Base-by-base conservation (phyloP, 1,140 invertebrate species). In the Coenobita brevimanus region DNA sequence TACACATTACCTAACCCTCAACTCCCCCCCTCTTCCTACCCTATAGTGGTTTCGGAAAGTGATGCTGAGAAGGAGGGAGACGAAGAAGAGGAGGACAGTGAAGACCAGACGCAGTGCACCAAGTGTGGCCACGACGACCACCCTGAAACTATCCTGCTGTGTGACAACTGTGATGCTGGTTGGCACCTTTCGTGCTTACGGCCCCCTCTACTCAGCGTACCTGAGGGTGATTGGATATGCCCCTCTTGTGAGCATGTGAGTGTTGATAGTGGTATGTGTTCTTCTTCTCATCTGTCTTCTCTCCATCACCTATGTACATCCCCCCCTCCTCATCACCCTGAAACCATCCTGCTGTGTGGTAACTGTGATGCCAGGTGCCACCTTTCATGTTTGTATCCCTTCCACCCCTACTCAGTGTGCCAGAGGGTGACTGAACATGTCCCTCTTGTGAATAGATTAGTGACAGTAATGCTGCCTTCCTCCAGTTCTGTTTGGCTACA, bases 181-280 rank as follows among this genome's bases (percentile, higher is more conserved):
- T 99, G 97, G 95, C 98, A 99, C 93, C 97, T 97, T 71, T 97
- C 96, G 4, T 99, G 98, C 92, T 94, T 99, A 0, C 95, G 96
- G 60, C 98, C 98, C 0, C 95, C 97, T 24, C 93, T 99, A 8
- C 95, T 98, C 93, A 94, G 98, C 0, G 97, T 99, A 91, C 98
- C 98, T 4, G 97, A 99, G 92, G 98, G 98, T 30, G 97, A 99
- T 92, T 99, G 98, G 98, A 98, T 95, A 92, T 99, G 98, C 93
- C 98, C 98, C 67, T 97, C 97, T 0, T 99, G 98, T 93, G 96
- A 98, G 92, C 98, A 98, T 92, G 94, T 94, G 91, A 93, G 93
- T 92, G n/a, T n/a, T n/a, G n/a, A n/a, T n/a, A n/a, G n/a, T n/a
- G n/a, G n/a, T n/a, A n/a, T n/a, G n/a, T n/a, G n/a, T n/a, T n/a